Base-by-base conservation (phyloP, 2,888 invertebrate species). In the Elysia crispata region DNA sequence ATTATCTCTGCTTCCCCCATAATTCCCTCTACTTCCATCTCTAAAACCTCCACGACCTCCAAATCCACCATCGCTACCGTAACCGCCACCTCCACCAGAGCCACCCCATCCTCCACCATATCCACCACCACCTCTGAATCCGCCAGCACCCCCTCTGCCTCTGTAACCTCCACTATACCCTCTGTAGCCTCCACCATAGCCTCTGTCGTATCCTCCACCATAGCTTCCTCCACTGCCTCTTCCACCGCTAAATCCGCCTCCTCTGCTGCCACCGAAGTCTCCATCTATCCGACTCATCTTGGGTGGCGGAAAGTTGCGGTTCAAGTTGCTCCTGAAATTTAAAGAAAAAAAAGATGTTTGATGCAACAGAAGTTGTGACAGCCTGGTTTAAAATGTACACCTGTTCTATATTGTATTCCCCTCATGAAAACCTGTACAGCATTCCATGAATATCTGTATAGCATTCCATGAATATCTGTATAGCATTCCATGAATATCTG, bases 221-320 rank as follows among this genome's bases (percentile, higher is more conserved):
- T n/a, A n/a, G n/a, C n/a, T n/a, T n/a, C n/a, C n/a, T n/a, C n/a
- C n/a, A n/a, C n/a, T n/a, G 8, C 83, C 83, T 8, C 81, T 41
- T 0, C 81, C 76, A 23, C 80, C 75, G 30, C 66, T 57, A 33
- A 78, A 77, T 25, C 85, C 81, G 33, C 83, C 76, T 49, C 77
- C 76, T 54, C 82, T 50, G 3, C 83, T 78, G 41, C 86, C 82
- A 31, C 82, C 78, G 49, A 83, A 82, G 30, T 78, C 78, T 33
- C 77, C 70, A 60, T 82, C 83, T 69, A 83, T 78, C 13, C 86
- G 79, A 0, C 83, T 77, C 74, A 85, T 81, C 72, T 87, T 86
- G 28, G 80, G 70, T 50, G 87, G 85, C 50, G 85, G 84, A 6
- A 79, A 83, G 23, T 69, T 25, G n/a, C 79, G 60, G 41, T 30